phyloP scores from a whole-genome alignment of 1,140 invertebrate genomes.

The Stegodyphus dumicola region DNA sequence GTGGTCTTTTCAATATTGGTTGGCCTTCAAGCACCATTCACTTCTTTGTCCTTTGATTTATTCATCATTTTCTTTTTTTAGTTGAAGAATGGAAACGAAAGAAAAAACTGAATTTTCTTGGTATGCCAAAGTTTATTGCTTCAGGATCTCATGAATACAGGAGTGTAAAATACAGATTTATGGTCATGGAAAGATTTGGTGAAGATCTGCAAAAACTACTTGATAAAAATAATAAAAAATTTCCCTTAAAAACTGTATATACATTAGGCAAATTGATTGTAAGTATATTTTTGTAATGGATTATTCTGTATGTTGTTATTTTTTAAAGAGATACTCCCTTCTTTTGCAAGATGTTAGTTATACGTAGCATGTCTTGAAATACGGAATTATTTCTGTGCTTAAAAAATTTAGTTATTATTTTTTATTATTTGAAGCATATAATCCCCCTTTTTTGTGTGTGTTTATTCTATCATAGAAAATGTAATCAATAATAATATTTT shows the following conservation, averaged over 20 bases:
- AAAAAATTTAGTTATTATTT: too few relatives aligned
- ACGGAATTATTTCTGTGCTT: too few relatives aligned
- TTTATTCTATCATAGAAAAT: too few relatives aligned
- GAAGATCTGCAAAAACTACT: slow-evolving; percentile 88
- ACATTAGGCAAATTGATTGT: slow-evolving; percentile 86
- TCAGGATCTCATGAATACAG: slow-evolving; percentile 79
- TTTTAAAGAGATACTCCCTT: background rate
- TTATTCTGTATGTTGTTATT: background rate
- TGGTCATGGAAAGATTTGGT: slow-evolving; percentile 90
- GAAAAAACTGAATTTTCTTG: slow-evolving; percentile 78
- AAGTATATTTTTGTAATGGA: slow-evolving; percentile 67
- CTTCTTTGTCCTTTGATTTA: background rate
- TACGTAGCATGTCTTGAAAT: too few relatives aligned
- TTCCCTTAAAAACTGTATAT: slow-evolving; percentile 82
- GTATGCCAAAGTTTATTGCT: slow-evolving; percentile 88
- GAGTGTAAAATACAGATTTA: slow-evolving; percentile 81
- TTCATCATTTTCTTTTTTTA: slow-evolving; percentile 66
- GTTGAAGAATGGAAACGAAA: slow-evolving; percentile 80
- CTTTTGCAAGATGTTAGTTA: too few relatives aligned
- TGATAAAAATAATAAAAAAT: slow-evolving; percentile 74
- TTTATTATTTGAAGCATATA: too few relatives aligned
- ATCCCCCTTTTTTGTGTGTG: too few relatives aligned
- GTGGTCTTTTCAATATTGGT: too few relatives aligned
- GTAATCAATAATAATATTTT: too few relatives aligned
- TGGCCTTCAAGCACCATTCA: too few relatives aligned